These are phyloP conservation scores for Lycopodina hypogea DNA, from an alignment of 37 sponge, comb jelly and placozoan genomes.

Conservation along the genomic window DNA sequence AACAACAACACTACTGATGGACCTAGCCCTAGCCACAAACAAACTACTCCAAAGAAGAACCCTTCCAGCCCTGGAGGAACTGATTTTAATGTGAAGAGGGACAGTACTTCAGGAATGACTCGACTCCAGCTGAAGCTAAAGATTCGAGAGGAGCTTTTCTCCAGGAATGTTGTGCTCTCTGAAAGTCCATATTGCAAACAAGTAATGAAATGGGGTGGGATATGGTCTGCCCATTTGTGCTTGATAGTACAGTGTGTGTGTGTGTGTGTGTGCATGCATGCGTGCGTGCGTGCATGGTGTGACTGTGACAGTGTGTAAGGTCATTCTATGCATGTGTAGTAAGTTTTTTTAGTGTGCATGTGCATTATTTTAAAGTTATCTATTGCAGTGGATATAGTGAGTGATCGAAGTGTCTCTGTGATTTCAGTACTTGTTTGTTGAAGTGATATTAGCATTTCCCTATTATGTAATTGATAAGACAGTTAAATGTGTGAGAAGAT, in stretches of 20 bases:
- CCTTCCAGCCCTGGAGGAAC: background rate
- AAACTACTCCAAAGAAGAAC: constrained; percentile 1
- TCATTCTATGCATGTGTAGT: no score
- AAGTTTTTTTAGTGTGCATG: no score
- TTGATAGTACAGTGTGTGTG: background rate
- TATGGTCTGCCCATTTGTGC: background rate
- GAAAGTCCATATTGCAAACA: constrained; percentile 48
- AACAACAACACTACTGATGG: background rate
- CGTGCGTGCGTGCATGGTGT: constrained; percentile 28
- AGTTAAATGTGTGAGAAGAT: no score
- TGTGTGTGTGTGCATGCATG: constrained; percentile 19
- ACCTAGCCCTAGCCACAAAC: background rate
- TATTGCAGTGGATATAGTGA: no score
- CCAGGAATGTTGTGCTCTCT: constrained; percentile 40
- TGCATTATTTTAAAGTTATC: no score
- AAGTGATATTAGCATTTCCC: no score
- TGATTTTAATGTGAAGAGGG: background rate
- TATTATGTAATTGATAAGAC: no score
- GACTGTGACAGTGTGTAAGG: no score
- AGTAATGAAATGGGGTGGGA: constrained; percentile 25
- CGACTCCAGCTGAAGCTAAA: constrained; percentile 71
- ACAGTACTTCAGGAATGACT: constrained; percentile 22
- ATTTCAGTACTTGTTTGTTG: no score
- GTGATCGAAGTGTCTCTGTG: no score
- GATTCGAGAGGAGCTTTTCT: constrained; percentile 44